phyloP scores from a whole-genome alignment of 1,140 invertebrate species.

The Drosophila punjabiensis region DNA sequence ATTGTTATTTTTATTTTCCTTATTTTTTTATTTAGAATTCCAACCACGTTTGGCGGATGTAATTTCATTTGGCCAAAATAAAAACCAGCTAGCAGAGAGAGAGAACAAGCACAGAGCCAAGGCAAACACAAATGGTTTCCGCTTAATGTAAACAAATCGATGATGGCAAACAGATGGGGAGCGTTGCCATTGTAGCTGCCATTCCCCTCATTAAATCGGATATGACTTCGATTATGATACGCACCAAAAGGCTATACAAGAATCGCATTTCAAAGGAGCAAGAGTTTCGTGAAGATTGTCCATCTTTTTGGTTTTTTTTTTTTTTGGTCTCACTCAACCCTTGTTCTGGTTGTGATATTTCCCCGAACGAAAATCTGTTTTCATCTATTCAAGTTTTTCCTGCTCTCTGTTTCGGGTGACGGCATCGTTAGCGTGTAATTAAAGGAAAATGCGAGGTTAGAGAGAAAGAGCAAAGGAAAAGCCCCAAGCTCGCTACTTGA shows the following conservation, averaged over 20 bases:
- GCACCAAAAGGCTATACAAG: slow-evolving; percentile 26
- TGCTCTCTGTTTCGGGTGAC: slow-evolving; percentile 7
- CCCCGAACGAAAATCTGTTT: slow-evolving; percentile 30
- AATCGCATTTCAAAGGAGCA: slow-evolving; percentile 55
- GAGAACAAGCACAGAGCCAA: not conserved
- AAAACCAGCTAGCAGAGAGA: slow-evolving; percentile 4
- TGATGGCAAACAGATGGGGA: slow-evolving; percentile 39
- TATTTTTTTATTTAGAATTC: slow-evolving; percentile 32
- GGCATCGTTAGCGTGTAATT: slow-evolving; percentile 59
- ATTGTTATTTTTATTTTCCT: not conserved
- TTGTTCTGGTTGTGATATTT: slow-evolving; percentile 10
- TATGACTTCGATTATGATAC: slow-evolving; percentile 60
- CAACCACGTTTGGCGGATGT: slow-evolving; percentile 58
- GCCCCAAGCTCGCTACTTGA: slow-evolving; percentile 40
- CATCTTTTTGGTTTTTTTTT: slow-evolving; percentile 1
- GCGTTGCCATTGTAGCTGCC: not conserved
- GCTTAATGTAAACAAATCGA: slow-evolving; percentile 63
- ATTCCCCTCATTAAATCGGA: slow-evolving; percentile 48
- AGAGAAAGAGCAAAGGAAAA: slow-evolving; percentile 20
- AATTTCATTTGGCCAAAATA: slow-evolving; percentile 34
- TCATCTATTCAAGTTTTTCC: slow-evolving; percentile 6
- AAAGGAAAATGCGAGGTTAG: slow-evolving; percentile 42
- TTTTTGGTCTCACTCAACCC: not conserved
- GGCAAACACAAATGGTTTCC: slow-evolving; percentile 63
- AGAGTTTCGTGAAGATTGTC: slow-evolving; percentile 31